A percentile compares a stretch with the other conserved stretches of the same genome.
These are phyloP conservation scores for Monopis laevigella DNA, from an alignment of 2,888 invertebrate genomes.

Conservation along the genomic window DNA sequence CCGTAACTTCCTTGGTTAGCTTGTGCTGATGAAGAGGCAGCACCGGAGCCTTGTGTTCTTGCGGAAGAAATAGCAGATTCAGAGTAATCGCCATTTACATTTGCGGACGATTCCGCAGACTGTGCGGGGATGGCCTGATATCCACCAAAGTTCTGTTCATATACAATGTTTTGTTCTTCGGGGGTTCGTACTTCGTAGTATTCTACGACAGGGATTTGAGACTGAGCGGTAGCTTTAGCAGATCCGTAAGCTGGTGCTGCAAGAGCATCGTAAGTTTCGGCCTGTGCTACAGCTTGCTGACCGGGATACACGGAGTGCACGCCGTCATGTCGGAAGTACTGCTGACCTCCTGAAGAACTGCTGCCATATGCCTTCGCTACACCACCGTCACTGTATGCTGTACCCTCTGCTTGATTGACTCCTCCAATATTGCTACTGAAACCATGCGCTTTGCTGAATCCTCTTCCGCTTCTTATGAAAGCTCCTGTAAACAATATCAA, in stretches of 20 bases:
- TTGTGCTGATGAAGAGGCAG: conserved; percentile 37
- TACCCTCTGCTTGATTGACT: conserved; percentile 30
- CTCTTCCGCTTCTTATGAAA: conserved; percentile 42
- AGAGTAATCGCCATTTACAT: conserved; percentile 27
- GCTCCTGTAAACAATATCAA: conserved; percentile 32
- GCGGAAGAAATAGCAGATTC: conserved; percentile 36
- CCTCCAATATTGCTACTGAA: conserved; percentile 32
- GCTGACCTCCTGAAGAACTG: conserved; percentile 23
- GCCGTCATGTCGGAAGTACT: conserved; percentile 29
- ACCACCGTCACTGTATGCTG: conserved; percentile 32
- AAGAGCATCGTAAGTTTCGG: conserved; percentile 27
- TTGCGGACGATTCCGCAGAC: conserved; percentile 37
- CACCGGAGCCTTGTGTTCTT: conserved; percentile 32
- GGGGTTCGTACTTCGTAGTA: conserved; percentile 43
- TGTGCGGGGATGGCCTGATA: conserved; percentile 22
- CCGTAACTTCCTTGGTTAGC: conserved; percentile 31
- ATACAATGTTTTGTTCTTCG: conserved; percentile 31
- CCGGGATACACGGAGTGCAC: conserved; percentile 29
- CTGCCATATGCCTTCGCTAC: conserved; percentile 33
- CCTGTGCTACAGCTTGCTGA: conserved; percentile 33
- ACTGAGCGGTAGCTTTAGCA: conserved; percentile 26
- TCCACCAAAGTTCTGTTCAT: conserved; percentile 41
- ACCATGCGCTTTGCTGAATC: conserved; percentile 37
- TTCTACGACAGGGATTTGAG: conserved; percentile 24
- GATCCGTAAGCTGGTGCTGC: conserved; percentile 23